Conservation (phyloP, 2,113 vertebrate species). For the Procavia capensis region DNA sequence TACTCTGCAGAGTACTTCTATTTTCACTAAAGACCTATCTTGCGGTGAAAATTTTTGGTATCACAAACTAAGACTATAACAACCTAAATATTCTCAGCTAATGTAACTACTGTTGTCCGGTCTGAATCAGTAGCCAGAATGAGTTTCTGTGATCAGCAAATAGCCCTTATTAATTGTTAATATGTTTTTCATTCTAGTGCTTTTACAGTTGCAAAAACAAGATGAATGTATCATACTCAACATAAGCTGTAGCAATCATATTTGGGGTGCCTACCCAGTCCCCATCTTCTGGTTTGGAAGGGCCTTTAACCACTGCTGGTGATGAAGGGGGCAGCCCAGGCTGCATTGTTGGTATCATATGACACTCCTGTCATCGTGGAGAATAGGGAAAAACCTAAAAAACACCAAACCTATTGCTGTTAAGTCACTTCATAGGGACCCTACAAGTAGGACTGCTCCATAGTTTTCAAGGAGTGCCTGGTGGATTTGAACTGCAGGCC, state of each 20-base stretch:
- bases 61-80: background rate
- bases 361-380: background rate
- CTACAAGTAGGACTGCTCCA: too few species aligned
- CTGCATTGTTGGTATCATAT: background rate
- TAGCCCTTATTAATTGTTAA: background rate
- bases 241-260: background rate
- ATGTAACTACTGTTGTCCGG: background rate
- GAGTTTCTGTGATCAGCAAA: conserved; percentile 7
- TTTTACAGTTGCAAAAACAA: conserved; percentile 37
- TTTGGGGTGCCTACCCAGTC: background rate
- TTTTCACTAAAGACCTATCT: background rate
- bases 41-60: conserved; percentile 29
- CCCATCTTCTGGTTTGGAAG: background rate
- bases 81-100: background rate
- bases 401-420: too few species aligned
- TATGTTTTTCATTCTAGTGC: background rate
- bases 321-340: background rate
- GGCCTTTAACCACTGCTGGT: background rate
- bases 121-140: background rate
- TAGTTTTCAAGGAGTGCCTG: too few species aligned
- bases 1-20: conserved; percentile 34
- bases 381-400: rapidly evolving
- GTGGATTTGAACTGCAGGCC: too few species aligned
- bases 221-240: background rate
- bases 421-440: too few species aligned